Evolutionary conservation across 2,113 vertebrate genomes (phyloP), one percentile per base, ranked within the genome.

Genomic region (Dicentrarchus labrax): DNA sequence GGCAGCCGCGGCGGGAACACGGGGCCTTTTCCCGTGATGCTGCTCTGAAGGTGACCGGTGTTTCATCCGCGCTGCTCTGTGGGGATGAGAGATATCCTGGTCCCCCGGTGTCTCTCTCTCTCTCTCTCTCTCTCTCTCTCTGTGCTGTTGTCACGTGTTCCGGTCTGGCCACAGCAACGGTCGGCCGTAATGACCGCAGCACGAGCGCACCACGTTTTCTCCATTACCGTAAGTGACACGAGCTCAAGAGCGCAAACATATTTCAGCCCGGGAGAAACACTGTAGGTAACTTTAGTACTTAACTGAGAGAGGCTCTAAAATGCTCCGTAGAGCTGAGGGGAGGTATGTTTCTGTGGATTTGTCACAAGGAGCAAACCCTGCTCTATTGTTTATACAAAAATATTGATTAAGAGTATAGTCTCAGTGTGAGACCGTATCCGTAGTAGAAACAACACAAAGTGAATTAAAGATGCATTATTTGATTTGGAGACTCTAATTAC

Each of bases 11-110:
- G 53, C 76, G 80, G 85, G 70, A 38, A 60, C 85, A 36, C 90
- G 86, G 84, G 82, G 41, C 36, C 66, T 84, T 72, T 91, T 88
- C 72, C 90, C 89, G 88, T 71, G 88, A 76, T 87, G 91, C 85
- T 87, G 83, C 73, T 77, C 88, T 61, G 89, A 80, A 79, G 78
- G 82, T 69, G 88, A 91, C 89, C 92, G 91, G 86, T 83, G 91
- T 73, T 93, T 92, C 94, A 93, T 95, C 84, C 22, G 72, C 38
- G 72, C 17, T 38, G 45, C 43, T 67, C 12, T n/a, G 50, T 24
- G 24, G 12, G 53, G 83, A 82, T 53, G 82, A 47, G 64, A 77
- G 56, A 45, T 2, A 0, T 21, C 8, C 38, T 11, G 6, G 21
- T 38, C 5, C 19, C 54, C 62, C 30, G 48, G 51, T 45, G 38